These are phyloP conservation scores for Danaus plexippus DNA, from an alignment of 1,140 invertebrate species.

Conservation along the genomic window DNA sequence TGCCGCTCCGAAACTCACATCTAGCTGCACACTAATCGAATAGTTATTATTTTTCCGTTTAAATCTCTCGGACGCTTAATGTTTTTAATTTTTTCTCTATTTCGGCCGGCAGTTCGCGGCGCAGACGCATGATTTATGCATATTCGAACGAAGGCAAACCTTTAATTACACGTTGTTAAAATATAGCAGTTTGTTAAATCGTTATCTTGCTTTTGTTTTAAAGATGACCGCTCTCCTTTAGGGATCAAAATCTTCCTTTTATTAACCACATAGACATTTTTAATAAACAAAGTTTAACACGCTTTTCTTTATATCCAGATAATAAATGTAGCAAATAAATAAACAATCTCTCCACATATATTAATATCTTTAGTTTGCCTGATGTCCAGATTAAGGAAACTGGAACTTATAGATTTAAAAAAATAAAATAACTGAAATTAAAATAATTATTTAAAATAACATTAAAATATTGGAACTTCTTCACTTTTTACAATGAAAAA, in stretches of 20 bases:
- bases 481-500: too few species aligned
- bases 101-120: slow-evolving; percentile 66
- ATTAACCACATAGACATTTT: too few species aligned
- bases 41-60: slow-evolving; percentile 35
- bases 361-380: too few species aligned
- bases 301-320: too few species aligned
- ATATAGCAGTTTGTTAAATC: slow-evolving; percentile 72
- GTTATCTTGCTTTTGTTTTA: slow-evolving; percentile 66
- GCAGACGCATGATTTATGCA: slow-evolving; percentile 69
- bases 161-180: slow-evolving; percentile 72
- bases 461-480: too few species aligned
- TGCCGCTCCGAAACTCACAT: slow-evolving; percentile 13
- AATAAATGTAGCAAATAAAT: too few species aligned
- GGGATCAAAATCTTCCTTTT: slow-evolving; percentile 48
- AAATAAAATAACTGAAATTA: too few species aligned
- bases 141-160: slow-evolving; percentile 66
- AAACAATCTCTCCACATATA: too few species aligned
- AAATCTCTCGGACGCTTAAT: slow-evolving; percentile 54
- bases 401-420: too few species aligned
- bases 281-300: too few species aligned
- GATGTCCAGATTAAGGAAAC: too few species aligned
- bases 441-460: too few species aligned
- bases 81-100: slow-evolving; percentile 71
- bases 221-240: slow-evolving; percentile 50
- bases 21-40: slow-evolving; percentile 12